phyloP scores from a whole-genome alignment of 2,888 invertebrate species.

The Stenolophus ochropezus region DNA sequence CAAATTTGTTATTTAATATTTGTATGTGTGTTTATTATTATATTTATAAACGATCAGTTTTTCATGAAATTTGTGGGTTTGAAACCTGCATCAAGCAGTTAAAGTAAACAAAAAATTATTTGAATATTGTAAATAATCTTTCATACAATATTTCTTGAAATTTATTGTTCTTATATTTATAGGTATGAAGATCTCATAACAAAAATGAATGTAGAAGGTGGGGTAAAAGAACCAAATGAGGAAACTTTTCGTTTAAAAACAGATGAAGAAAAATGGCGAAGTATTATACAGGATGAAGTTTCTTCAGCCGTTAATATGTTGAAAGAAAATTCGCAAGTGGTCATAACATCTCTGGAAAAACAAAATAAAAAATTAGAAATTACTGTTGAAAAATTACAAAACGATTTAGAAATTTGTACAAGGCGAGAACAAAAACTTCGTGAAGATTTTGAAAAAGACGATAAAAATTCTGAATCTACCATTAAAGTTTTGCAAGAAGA shows the following conservation, averaged over 20 bases:
- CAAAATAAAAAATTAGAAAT: conserved; percentile 63
- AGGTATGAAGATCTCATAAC: conserved; percentile 62
- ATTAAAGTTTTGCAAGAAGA: conserved; percentile 46
- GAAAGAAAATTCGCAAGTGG: conserved; percentile 60
- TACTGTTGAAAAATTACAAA: conserved; percentile 52
- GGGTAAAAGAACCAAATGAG: neutral
- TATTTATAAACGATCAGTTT: neutral
- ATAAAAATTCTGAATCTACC: conserved; percentile 8
- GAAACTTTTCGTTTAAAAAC: neutral
- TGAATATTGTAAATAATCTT: neutral
- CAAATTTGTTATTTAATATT: neutral
- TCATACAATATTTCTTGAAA: neutral
- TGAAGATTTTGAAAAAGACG: conserved; percentile 15
- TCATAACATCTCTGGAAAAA: conserved; percentile 59
- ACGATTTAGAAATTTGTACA: conserved; percentile 26
- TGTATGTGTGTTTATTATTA: neutral
- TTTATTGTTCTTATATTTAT: conserved; percentile 16
- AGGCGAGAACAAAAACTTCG: conserved; percentile 38
- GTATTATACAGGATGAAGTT: conserved; percentile 37
- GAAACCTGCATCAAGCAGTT: no score
- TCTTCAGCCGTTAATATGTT: conserved; percentile 47
- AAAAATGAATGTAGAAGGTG: conserved; percentile 39
- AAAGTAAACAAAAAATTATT: neutral
- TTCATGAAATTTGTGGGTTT: no score
- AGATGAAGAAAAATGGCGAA: conserved; percentile 46